phyloP scores from a whole-genome alignment of 2,797 vertebrate genomes.

The Naso thynnoides region DNA sequence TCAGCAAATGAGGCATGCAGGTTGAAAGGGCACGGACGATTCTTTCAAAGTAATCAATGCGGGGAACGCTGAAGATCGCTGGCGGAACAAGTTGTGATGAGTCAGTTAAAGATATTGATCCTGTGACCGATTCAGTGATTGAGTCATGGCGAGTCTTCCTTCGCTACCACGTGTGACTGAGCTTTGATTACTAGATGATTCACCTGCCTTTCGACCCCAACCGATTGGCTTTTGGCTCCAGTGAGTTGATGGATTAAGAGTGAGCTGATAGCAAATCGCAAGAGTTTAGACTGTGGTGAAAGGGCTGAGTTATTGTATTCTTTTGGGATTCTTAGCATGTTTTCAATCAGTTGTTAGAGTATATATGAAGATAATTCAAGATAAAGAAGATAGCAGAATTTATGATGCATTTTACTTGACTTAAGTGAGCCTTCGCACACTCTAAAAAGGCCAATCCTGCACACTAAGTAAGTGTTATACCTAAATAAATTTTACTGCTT shows the following conservation, averaged over 20 bases:
- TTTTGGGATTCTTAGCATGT: not conserved
- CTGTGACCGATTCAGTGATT: constrained; percentile 71
- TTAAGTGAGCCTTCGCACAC: not conserved
- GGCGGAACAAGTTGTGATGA: constrained; percentile 68
- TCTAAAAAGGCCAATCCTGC: not conserved
- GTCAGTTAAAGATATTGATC: constrained; percentile 78
- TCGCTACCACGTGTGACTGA: constrained; percentile 45
- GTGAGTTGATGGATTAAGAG: constrained; percentile 57
- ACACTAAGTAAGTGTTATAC: not conserved
- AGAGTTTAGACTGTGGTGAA: not conserved
- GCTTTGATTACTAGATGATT: constrained; percentile 70
- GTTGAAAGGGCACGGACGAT: constrained; percentile 46
- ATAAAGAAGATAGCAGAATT: not conserved
- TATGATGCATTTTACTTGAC: not conserved
- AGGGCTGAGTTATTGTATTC: not conserved
- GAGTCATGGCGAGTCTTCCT: constrained; percentile 67
- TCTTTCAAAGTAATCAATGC: constrained; percentile 64
- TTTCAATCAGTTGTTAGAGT: not conserved
- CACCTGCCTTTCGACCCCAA: constrained; percentile 49
- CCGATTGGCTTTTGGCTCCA: constrained; percentile 53
- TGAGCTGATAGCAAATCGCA: constrained; percentile 44
- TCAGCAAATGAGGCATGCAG: constrained; percentile 30
- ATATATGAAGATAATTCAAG: not conserved
- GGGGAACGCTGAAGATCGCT: constrained; percentile 57
- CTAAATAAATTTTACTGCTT: constrained; percentile 11